Base-by-base conservation (phyloP, 1,140 invertebrate species). In the Drosophila murphyi region DNA sequence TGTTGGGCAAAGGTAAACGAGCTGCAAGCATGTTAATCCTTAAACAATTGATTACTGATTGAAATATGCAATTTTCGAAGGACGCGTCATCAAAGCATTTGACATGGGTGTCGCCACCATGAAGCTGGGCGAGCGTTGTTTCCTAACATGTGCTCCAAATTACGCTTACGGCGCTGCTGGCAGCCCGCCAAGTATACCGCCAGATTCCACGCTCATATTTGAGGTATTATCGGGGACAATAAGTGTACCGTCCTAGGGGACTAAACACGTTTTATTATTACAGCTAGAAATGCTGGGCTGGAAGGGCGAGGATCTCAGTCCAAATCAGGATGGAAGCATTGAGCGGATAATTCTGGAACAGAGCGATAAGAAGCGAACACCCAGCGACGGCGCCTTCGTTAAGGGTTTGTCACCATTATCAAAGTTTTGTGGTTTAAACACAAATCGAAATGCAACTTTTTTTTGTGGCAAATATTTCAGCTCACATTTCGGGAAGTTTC, bases 41-140 rank as follows among this genome's bases (percentile, higher is more conserved):
- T 39, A 43, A 8, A 55, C 31, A 7, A 37, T n/a, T 29, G 32
- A 6, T 4, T 5, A 37, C 37, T 61, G 28, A 68, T 34, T 35
- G 20, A 20, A 55, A 47, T 59, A n/a, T 69, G 28, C 6, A 80
- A 43, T 47, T 59, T 48, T 3, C 12, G 5, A 71, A 96, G 96
- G 95, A 2, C 92, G 93, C 79, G 97, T 99, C 1, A 98, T 99
- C 67, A 98, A 98, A 94, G 98, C 95, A 93, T 99, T 98, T 97
- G 98, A 99, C 90, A 95, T 97, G 75, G 98, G 97, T 56, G 96
- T 99, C 4, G 96, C 96, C 0, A 97, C 96, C 0, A 99, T 99
- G 98, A 97, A 97, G 93, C 96, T 96, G 82, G 97, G 97, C 0
- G 98, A 99, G 93, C 93, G 96, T 35, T 96, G 96, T 45, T 93